These are phyloP conservation scores for Melanotaenia duboulayi DNA, from an alignment of 2,113 vertebrate species.

Conservation along the genomic window DNA sequence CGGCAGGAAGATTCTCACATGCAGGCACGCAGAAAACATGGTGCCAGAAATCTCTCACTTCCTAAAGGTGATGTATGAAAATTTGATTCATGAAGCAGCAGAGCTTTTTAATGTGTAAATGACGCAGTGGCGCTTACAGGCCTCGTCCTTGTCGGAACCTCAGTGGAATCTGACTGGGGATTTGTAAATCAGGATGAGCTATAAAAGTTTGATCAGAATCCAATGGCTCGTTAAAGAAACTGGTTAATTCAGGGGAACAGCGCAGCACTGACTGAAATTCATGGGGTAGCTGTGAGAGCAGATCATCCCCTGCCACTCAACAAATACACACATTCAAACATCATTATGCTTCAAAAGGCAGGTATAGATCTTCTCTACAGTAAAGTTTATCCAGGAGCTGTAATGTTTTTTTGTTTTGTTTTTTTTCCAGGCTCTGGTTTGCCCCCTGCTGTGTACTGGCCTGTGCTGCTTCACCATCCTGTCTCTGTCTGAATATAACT, in stretches of 20 bases:
- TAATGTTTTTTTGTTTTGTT: neutral
- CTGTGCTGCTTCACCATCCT: conserved; percentile 53
- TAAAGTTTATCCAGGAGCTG: conserved; percentile 1
- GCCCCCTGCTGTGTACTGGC: conserved; percentile 76
- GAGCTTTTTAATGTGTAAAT: conserved; percentile 60
- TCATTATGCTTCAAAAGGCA: conserved; percentile 27
- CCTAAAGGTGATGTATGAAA: conserved; percentile 66
- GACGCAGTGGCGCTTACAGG: conserved; percentile 21
- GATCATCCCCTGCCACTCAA: conserved; percentile 49
- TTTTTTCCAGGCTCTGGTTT: conserved; percentile 70
- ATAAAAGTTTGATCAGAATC: conserved; percentile 70
- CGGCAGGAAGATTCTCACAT: conserved; percentile 50
- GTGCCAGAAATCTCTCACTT: conserved; percentile 45
- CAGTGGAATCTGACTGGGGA: conserved; percentile 46
- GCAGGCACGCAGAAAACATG: conserved; percentile 27
- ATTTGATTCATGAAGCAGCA: conserved; percentile 48
- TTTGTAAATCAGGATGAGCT: conserved; percentile 50
- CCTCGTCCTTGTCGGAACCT: conserved; percentile 32
- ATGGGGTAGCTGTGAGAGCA: conserved; percentile 26
- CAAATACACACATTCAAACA: conserved; percentile 27
- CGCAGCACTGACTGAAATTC: conserved; percentile 28
- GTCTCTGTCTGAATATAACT: neutral
- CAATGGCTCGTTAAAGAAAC: conserved; percentile 54
- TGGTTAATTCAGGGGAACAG: conserved; percentile 43
- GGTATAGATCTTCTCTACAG: conserved; percentile 14